Percentiles rank a stretch among this genome's conserved stretches.
Evolutionary conservation across 2,797 vertebrate species (phyloP).

Genomic region (Trichosurus vulpecula): DNA sequence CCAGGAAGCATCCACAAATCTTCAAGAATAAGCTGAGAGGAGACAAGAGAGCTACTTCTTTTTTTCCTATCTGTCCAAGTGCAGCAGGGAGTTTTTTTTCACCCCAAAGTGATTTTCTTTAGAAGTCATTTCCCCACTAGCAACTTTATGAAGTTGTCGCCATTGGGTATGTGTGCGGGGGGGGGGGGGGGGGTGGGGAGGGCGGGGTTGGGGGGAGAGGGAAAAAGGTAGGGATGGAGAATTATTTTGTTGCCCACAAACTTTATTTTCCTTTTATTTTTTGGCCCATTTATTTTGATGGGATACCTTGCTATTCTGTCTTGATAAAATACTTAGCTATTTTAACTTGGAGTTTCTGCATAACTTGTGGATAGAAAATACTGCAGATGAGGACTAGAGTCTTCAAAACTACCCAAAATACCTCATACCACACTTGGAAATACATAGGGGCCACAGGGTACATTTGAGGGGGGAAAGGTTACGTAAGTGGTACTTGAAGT

Average conservation of each 20-base stretch:
- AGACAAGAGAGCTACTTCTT: not conserved
- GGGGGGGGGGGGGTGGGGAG: not conserved
- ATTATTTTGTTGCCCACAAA: not conserved
- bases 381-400: not conserved
- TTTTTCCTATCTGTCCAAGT: not conserved
- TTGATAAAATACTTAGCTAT: not conserved
- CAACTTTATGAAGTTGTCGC: not conserved
- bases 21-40: not conserved
- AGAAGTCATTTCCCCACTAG: not conserved
- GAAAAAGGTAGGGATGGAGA: not conserved
- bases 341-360: not conserved
- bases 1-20: not conserved
- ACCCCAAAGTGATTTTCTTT: not conserved
- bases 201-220: not conserved
- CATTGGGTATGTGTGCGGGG: not conserved
- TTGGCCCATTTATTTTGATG: not conserved
- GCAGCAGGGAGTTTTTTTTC: not conserved
- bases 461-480: not conserved
- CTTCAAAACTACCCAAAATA: not conserved
- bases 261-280: not conserved
- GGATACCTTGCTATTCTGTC: not conserved
- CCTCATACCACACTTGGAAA: not conserved
- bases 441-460: not conserved
- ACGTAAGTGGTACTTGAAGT: not conserved
- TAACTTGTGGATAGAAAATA: not conserved